A percentile compares a stretch with the other conserved stretches of the same genome.
Evolutionary conservation across 37 sponge, comb jelly and placozoan species (phyloP).

Genomic region (Ephydatia muelleri): DNA sequence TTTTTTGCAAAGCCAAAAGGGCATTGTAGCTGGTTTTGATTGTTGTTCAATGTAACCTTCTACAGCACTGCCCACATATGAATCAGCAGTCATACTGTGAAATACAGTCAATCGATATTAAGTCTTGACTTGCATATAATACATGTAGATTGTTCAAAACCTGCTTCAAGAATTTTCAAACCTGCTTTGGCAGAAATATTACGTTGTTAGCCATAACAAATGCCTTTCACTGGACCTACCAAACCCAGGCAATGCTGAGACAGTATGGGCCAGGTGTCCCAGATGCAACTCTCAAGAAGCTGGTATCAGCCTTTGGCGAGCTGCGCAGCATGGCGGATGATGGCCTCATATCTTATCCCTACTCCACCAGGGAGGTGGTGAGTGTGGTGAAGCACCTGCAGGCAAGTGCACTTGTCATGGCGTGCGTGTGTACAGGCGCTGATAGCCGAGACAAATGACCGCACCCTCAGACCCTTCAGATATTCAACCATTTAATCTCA

Average conservation of each 20-base stretch:
- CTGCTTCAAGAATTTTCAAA: too few relatives aligned
- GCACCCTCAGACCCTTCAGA: too few relatives aligned
- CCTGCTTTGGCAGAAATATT: too few relatives aligned
- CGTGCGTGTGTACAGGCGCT: background rate
- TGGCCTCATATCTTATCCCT: conserved; percentile 86
- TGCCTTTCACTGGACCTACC: background rate
- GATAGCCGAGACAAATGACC: too few relatives aligned
- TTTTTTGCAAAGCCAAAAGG: too few relatives aligned
- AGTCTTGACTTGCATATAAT: too few relatives aligned
- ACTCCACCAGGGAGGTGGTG: conserved; percentile 93
- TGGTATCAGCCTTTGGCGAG: conserved; percentile 83
- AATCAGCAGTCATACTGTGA: too few relatives aligned
- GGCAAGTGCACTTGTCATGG: conserved; percentile 12
- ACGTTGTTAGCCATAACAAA: background rate
- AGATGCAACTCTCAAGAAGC: conserved; percentile 64
- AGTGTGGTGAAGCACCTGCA: conserved; percentile 86
- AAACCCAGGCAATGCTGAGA: conserved; percentile 68
- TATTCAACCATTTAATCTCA: too few relatives aligned
- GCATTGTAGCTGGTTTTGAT: too few relatives aligned
- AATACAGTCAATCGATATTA: background rate
- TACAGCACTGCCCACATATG: too few relatives aligned
- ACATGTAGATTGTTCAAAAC: too few relatives aligned
- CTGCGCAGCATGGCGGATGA: conserved; percentile 83
- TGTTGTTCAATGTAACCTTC: too few relatives aligned
- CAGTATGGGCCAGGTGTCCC: conserved; percentile 81